Evolutionary conservation across 2,888 invertebrate genomes (phyloP), one percentile per base, ranked within the genome.

Genomic region (Andrena trimmerana): DNA sequence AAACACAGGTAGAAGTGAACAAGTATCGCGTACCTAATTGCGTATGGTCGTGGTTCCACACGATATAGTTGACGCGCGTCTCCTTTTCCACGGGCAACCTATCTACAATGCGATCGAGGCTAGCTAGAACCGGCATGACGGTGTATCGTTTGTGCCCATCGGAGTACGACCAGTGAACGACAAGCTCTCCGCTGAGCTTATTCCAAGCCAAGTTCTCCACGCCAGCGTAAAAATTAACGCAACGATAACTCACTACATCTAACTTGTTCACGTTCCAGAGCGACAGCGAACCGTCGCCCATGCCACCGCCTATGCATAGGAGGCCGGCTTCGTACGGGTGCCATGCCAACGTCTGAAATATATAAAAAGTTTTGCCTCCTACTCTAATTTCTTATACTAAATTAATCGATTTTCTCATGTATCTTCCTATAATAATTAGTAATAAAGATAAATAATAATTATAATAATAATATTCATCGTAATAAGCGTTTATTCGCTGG

Each of bases 241-340:
- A 75, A 33, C 89, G 88, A 73, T 86, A 90, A 52, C 87, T 87
- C n/a, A 87, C 48, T 20, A 86, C 83, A 6, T 71, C 69, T 29
- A 81, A 80, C 54, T 78, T 89, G 75, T 89, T 90, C 59, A 91
- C 82, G 82, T 92, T 88, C 91, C 92, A 93, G 0, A 93, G 75
- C n/a, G 91, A 86, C 59, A 93, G 63, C 31, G 90, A 87, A 7
- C 83, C 91, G 65, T 90, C 90, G 7, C 85, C 78, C 4, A 77
- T 36, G 2, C 90, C 89, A 42, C 90, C 91, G 3, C 93, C 93
- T 75, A 92, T 83, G 86, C 92, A 93, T n/a, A 93, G 63, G 2
- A 88, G 62, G 8, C 84, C 85, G 48, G 72, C 57, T n/a, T 88
- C 78, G 84, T 90, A 87, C 13, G 93, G 93, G 76, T 93, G 92